A percentile compares a stretch with the other conserved stretches of the same genome.
phyloP scores from a whole-genome alignment of 1,140 invertebrate species.

The Anoplophora glabripennis region DNA sequence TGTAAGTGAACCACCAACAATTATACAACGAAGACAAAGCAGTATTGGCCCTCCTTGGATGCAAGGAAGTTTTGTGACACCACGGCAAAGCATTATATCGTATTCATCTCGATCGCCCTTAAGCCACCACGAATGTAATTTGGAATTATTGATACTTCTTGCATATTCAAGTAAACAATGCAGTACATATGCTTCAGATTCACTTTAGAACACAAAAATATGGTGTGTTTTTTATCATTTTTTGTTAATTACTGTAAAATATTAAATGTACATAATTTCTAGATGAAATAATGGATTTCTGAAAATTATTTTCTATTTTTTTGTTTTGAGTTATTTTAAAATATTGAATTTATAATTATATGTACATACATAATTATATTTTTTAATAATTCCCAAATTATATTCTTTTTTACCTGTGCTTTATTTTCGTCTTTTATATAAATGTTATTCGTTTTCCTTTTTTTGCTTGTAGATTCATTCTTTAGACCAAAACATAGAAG shows the following conservation, averaged over 20 bases:
- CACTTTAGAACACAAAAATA: no score
- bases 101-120: constrained; percentile 66
- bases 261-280: no score
- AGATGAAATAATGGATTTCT: no score
- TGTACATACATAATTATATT: constrained; percentile 21
- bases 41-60: constrained; percentile 59
- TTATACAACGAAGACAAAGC: constrained; percentile 48
- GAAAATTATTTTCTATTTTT: neutral
- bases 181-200: constrained; percentile 22
- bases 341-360: neutral
- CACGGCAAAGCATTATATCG: constrained; percentile 65
- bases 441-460: constrained; percentile 15
- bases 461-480: constrained; percentile 54
- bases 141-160: neutral
- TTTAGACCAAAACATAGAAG: constrained; percentile 55
- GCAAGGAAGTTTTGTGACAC: constrained; percentile 51
- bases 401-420: constrained; percentile 12
- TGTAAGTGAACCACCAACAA: constrained; percentile 46
- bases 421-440: constrained; percentile 18
- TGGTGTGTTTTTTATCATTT: no score
- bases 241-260: no score
- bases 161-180: neutral
- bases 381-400: constrained; percentile 9
- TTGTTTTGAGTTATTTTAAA: neutral
- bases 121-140: constrained; percentile 82